Percentiles rank a stretch among this genome's conserved stretches.
phyloP scores from a whole-genome alignment of 2,797 vertebrate species.

The Bryconaethiops microstoma region DNA sequence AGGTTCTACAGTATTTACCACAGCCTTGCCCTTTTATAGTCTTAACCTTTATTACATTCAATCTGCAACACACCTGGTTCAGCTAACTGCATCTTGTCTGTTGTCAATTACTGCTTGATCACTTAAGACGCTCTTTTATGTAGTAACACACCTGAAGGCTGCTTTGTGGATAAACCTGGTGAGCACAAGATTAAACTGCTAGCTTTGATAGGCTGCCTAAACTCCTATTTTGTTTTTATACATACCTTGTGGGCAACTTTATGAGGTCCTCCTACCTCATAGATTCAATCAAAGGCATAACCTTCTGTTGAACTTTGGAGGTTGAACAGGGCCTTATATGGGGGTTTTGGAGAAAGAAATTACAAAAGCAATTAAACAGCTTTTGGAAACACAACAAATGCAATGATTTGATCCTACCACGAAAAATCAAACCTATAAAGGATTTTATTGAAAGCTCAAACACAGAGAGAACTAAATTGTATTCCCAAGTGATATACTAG shows the following conservation, averaged over 20 bases:
- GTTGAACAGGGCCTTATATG: too few relatives aligned
- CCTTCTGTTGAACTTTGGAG: too few relatives aligned
- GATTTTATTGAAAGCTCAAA: too few relatives aligned
- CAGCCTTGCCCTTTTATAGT: neutral
- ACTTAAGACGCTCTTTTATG: neutral
- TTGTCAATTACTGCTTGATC: neutral
- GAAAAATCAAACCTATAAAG: too few relatives aligned
- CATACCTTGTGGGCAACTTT: neutral
- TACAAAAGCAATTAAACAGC: too few relatives aligned
- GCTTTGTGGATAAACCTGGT: neutral
- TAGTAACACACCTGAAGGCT: neutral
- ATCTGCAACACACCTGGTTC: neutral
- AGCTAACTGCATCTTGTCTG: neutral
- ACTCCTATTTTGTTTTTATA: neutral
- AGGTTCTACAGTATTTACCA: neutral
- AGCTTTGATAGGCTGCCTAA: neutral
- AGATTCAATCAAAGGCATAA: too few relatives aligned
- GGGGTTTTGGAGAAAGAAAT: too few relatives aligned
- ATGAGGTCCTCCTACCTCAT: too few relatives aligned
- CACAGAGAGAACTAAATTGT: too few relatives aligned
- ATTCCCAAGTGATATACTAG: too few relatives aligned
- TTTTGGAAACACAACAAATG: too few relatives aligned
- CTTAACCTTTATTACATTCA: neutral
- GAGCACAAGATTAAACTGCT: neutral
- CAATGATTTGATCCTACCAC: too few relatives aligned